A percentile compares a stretch with the other conserved stretches of the same genome.
phyloP scores from a whole-genome alignment of 2,888 invertebrate species.

The Leptopilina syphax region DNA sequence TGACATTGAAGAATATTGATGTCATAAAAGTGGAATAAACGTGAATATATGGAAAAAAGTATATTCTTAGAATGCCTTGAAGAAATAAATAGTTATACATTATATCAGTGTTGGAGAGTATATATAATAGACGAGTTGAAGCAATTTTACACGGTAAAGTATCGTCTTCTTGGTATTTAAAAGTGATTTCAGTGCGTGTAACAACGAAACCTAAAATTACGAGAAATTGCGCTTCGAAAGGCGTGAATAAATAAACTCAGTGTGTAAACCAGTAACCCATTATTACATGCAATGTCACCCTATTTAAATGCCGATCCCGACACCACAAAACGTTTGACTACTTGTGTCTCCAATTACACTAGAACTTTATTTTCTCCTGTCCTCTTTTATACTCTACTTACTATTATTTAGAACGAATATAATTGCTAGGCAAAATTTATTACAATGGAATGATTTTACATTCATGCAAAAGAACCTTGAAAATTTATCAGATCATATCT shows the following conservation, averaged over 20 bases:
- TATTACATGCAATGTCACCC: slow-evolving; percentile 69
- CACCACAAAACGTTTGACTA: slow-evolving; percentile 31
- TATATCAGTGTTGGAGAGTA: slow-evolving; percentile 33
- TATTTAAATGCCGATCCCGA: slow-evolving; percentile 27
- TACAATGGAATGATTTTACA: background rate
- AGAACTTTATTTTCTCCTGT: slow-evolving; percentile 30
- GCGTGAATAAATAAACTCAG: slow-evolving; percentile 71
- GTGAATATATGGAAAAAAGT: background rate
- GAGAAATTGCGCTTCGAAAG: slow-evolving; percentile 62
- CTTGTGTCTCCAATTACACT: slow-evolving; percentile 33
- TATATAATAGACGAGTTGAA: slow-evolving; percentile 35
- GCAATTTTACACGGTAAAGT: slow-evolving; percentile 41
- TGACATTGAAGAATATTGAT: background rate
- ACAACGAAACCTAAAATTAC: slow-evolving; percentile 67
- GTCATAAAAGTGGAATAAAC: slow-evolving; percentile 15
- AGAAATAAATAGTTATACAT: slow-evolving; percentile 25
- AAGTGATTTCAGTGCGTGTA: slow-evolving; percentile 63
- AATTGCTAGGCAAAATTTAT: slow-evolving; percentile 13
- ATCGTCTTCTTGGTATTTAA: slow-evolving; percentile 51
- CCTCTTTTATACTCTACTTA: slow-evolving; percentile 14
- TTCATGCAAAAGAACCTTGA: background rate
- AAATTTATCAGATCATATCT: background rate
- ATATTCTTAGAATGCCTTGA: slow-evolving; percentile 18
- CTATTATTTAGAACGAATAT: slow-evolving; percentile 14
- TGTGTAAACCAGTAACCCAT: slow-evolving; percentile 68